Evolutionary conservation across 2,797 vertebrate species (phyloP), one percentile per base, ranked within the genome.

Genomic region (Simalia tracyae): DNA sequence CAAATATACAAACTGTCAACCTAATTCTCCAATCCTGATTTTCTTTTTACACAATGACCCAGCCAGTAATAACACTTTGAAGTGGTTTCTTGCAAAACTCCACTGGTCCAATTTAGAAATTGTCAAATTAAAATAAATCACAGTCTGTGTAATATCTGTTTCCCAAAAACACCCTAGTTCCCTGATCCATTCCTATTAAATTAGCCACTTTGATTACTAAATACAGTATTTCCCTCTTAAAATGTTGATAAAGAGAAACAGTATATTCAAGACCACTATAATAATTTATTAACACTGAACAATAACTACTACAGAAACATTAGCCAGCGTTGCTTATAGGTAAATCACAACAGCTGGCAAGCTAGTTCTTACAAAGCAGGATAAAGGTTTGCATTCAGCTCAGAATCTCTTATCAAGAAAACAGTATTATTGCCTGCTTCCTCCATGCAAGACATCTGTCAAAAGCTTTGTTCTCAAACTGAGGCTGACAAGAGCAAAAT

Each of bases 391-490:
- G 72, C 11, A 90, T 72, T 57, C n/a, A 93, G 95, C 94, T 87
- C 93, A 92, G 91, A 90, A 88, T 0, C 42, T 93, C 93, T 89
- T 92, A 94, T 89, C 91, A 92, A 93, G 93, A 95, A 91, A 92
- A 92, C 92, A 93, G 89, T 36, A 90, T 22, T 59, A 90, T 92
- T 94, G 94, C 57, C 95, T 93, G 91, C 90, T 89, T 24, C 59
- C 94, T 91, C 12, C 95, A 90, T 85, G 94, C 92, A 89, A 96
- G 87, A 92, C 95, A 96, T 93, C 93, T 96, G 94, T 94, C 96
- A 95, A 95, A 97, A 97, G 96, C 97, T 98, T 98, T 98, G 97
- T 98, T 98, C 96, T 93, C 92, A 66, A 96, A 94, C 96, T 91
- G 93, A 95, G 88, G 95, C 92, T 12, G 42, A 96, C 22, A 64